Evolutionary conservation across 2,888 invertebrate genomes (phyloP).

Genomic region (Eupsilia transversa): DNA sequence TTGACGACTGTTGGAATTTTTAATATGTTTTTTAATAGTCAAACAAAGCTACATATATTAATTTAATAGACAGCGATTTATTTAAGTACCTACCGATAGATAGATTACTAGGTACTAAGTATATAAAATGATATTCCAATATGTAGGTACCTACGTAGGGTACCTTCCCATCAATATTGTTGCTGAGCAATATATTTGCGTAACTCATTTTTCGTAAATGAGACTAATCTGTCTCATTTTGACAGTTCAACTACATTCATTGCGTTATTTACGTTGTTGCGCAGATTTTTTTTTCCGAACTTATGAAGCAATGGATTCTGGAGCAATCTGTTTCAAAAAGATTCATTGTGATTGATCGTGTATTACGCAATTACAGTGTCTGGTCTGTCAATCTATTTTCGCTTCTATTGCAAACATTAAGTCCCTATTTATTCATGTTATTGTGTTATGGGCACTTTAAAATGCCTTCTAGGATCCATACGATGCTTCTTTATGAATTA

Average conservation of each 20-base stretch:
- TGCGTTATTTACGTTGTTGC: no score
- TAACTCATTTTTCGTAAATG: no score
- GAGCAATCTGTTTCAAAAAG: no score
- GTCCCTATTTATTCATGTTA: neutral
- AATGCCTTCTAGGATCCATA: neutral
- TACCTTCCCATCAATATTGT: neutral
- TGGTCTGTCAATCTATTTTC: neutral
- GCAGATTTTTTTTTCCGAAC: no score
- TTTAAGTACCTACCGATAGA: neutral
- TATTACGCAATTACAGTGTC: no score
- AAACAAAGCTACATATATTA: no score
- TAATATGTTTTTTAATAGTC: no score
- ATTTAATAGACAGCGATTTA: neutral
- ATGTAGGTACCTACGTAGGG: neutral
- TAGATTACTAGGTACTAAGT: neutral
- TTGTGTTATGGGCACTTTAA: neutral
- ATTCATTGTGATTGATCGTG: no score
- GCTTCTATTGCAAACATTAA: constrained; percentile 2
- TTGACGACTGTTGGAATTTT: neutral
- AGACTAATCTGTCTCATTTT: no score
- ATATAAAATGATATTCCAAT: neutral
- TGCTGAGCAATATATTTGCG: no score
- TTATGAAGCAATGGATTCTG: no score
- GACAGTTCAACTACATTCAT: no score
- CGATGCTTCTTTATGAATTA: neutral